Conservation (phyloP, 2,888 invertebrate genomes). For the Galerucella nymphaeae region DNA sequence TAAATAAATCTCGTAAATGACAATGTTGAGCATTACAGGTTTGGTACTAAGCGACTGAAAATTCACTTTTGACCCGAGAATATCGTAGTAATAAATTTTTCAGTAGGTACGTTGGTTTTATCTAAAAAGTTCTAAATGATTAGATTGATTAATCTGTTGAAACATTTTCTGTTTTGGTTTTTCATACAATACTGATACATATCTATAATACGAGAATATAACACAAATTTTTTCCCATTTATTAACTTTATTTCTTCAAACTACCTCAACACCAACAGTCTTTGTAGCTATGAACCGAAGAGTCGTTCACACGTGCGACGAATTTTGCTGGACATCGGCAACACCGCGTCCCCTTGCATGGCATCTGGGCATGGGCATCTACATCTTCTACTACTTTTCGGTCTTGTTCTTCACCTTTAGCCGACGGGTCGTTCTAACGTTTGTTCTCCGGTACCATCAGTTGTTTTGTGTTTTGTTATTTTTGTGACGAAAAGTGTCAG, state of each 20-base stretch:
- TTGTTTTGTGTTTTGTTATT: slow-evolving; percentile 33
- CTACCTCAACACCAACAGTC: not conserved
- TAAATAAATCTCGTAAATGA: too few species aligned
- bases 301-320: not conserved
- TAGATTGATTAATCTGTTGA: too few species aligned
- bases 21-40: too few species aligned
- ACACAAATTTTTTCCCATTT: too few species aligned
- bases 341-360: slow-evolving; percentile 18
- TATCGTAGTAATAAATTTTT: too few species aligned
- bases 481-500: slow-evolving; percentile 29
- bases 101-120: too few species aligned
- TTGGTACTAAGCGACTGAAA: too few species aligned
- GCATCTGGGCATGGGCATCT: slow-evolving; percentile 35
- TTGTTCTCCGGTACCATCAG: slow-evolving; percentile 15
- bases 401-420: slow-evolving; percentile 32
- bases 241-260: not conserved
- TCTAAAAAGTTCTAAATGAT: too few species aligned
- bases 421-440: slow-evolving; percentile 25
- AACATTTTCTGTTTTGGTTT: too few species aligned
- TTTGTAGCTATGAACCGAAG: not conserved
- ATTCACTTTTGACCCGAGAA: too few species aligned
- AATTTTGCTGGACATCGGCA: slow-evolving; percentile 9
- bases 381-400: slow-evolving; percentile 28
- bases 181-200: too few species aligned
- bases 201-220: too few species aligned